Evolutionary conservation across 2,888 invertebrate genomes (phyloP).

Genomic region (Brenthis hecate): DNA sequence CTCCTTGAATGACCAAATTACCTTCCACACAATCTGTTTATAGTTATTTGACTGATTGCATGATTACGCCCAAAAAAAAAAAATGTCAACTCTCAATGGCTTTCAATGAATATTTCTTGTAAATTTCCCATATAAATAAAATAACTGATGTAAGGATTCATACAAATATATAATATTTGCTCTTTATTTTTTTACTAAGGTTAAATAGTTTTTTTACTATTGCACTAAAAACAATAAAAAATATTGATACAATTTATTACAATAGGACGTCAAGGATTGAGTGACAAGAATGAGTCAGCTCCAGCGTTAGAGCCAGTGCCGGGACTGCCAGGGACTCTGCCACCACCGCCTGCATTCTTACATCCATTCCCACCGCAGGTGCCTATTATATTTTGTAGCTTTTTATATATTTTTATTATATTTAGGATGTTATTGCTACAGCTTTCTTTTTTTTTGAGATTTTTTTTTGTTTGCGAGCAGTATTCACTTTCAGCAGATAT

Average conservation of each 20-base stretch:
- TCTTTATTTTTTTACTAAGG: neutral
- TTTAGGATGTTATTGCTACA: too few species aligned
- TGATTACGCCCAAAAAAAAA: too few species aligned
- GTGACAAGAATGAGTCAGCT: constrained; percentile 63
- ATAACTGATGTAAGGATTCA: neutral
- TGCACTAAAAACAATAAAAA: neutral
- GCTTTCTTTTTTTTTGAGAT: too few species aligned
- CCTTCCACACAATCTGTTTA: too few species aligned
- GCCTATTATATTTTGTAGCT: constrained; percentile 39
- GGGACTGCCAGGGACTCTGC: constrained; percentile 83
- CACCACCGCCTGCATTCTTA: constrained; percentile 80
- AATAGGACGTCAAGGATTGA: constrained; percentile 71
- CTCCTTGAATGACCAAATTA: too few species aligned
- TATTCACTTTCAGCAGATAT: too few species aligned
- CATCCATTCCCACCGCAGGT: constrained; percentile 79
- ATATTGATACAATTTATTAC: neutral
- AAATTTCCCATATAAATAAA: too few species aligned
- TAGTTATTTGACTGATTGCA: too few species aligned
- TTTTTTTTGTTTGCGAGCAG: too few species aligned
- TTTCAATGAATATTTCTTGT: too few species aligned
- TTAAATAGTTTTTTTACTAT: neutral
- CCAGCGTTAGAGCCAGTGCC: constrained; percentile 79
- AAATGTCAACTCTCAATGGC: too few species aligned
- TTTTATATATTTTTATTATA: neutral
- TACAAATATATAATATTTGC: neutral